Evolutionary conservation across 2,888 invertebrate genomes (phyloP), one percentile per base, ranked within the genome.

Genomic region (Drosophila koepferae): DNA sequence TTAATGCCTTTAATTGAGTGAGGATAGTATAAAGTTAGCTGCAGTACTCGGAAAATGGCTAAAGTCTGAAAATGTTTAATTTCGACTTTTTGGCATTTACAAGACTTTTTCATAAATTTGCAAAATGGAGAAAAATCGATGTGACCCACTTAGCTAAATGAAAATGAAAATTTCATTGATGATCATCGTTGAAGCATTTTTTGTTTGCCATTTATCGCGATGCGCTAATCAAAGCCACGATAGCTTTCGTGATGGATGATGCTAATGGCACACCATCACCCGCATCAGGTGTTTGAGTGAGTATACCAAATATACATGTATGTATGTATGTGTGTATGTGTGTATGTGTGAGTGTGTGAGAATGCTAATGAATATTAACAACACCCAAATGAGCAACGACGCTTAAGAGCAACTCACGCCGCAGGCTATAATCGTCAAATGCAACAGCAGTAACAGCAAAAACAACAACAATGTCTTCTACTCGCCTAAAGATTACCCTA

Each of bases 321-420:
- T 51, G 28, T 60, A 74, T 43, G 49, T 54, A n/a, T 54, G 43
- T 54, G n/a, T 54, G 72, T 40, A 28, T 51, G 28, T 60, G 72
- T 43, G 49, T 54, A 16, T 55, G 43, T 51, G 72, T 51, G 43
- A 51, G 28, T 58, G 72, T 40, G 49, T 46, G n/a, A 46, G 43
- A 31, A 18, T 73, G 84, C 68, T 85, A 89, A 89, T 86, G 73
- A 70, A 81, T 81, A 75, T 69, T 74, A 80, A 89, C 85, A 81
- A 73, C 73, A 63, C 66, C 60, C 66, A 84, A 79, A 77, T 72
- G 68, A 81, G 58, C 70, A 72, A 23, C 34, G 54, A 31, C 53
- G 65, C 79, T 81, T 73, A 78, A 78, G 67, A 80, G 75, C 80
- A 80, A 69, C 69, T 58, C 81, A 89, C 79, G 74, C 74, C 79